Base-by-base conservation (phyloP, 30 jellyfish, hydroid and myxozoan genomes). In the Mastigias papua region DNA sequence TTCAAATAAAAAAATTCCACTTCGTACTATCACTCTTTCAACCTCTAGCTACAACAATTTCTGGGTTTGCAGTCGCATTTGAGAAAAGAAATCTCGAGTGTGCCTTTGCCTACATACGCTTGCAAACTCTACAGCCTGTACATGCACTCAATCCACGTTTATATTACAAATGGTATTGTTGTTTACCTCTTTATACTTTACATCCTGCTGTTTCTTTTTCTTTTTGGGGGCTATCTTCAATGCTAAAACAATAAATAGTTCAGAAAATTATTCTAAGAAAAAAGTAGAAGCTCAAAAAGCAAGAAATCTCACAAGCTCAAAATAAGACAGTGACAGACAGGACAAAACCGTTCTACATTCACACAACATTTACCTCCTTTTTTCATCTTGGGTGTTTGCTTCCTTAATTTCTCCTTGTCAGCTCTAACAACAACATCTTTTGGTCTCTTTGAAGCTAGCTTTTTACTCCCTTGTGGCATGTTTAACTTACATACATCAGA, bases 181-280 rank as follows among this genome's bases (percentile, higher is more conserved):
- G 4, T 10, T 51, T 25, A 79, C 90, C 80, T 79, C 81, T 62
- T 79, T 79, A 10, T 54, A 60, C 21, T 79, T 79, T 21, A 51
- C 49, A 17, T 79, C 90, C 63, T 62, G 49, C 27, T 63, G 79
- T 50, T 79, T 79, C 57, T 31, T 79, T 50, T 79, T 79, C 65
- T 79, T 79, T 78, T 62, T 79, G 23, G 90, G 90, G 0, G 90
- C 90, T 20, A 79, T 79, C 65, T 79, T 79, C 82, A 79, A 28
- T 19, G 90, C 90, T 79, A 51, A 76, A 46, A 49, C 2, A 51
- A 10, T 9, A 4, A 5, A 23, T 4, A 51, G 10, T 3, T 11
- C 54, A 37, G 54, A 3, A 37, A 11, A 6, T 11, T 3, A 11
- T 6, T 37, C 54, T 37, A 37, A 37, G 6, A 6, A 37, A 37